Evolutionary conservation across 2,888 invertebrate genomes (phyloP), one percentile per base, ranked within the genome.

Genomic region (Embidobia sp.): DNA sequence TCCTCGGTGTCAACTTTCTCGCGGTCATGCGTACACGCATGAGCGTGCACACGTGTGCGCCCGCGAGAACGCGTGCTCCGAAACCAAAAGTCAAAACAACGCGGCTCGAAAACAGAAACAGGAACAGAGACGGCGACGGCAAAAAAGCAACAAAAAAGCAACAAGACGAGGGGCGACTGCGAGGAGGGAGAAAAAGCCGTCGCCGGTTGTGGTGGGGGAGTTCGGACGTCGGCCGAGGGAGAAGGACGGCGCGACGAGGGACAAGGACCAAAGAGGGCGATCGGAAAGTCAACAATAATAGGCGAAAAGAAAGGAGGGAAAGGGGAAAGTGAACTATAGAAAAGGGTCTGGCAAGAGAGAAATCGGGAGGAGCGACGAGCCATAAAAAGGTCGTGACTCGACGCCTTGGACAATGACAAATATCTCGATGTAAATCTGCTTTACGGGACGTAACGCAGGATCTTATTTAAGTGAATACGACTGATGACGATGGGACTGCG

Each of bases 261-360:
- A 26, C 6, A 4, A 44, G 26, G 26, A 35, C 22, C 11, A 26
- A 26, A 18, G 16, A n/a, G 18, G n/a, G 42, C 26, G 4, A 29
- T 61, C 35, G 59, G 59, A 61, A 61, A 61, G 59, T 61, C 35
- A 46, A 61, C 35, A 44, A 46, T 59, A 57, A 42, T 49, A 49
- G 49, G 27, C 46, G 35, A 61, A 16, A 26, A 10, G 31, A 35
- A 35, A 29, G 11, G 18, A 42, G 8, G 13, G 5, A 35, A 18
- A 13, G 15, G 15, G 15, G 7, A 37, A 37, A 8, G n/a, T 7
- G 29, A 29, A 29, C 40, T n/a, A n/a, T n/a, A n/a, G n/a, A n/a
- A n/a, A n/a, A n/a, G n/a, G n/a, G n/a, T n/a, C n/a, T n/a, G n/a
- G 15, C 78, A 93, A 59, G 27, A 48, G 10, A 48, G 29, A 15